phyloP scores from a whole-genome alignment of 37 sponge, comb jelly and placozoan species.

The Geodia barretti region DNA sequence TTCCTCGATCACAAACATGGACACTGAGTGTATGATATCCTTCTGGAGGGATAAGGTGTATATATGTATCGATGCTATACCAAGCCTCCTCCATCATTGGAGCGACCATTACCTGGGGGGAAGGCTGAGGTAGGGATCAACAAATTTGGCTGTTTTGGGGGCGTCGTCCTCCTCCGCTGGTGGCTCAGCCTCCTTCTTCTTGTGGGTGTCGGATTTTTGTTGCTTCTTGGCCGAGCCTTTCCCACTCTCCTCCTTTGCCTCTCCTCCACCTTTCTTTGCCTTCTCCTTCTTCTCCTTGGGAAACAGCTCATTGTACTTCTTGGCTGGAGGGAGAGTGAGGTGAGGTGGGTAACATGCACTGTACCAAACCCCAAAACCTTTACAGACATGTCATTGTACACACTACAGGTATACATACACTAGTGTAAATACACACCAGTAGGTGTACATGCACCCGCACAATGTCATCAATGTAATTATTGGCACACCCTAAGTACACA shows the following conservation, averaged over 20 bases:
- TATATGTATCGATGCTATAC: too few relatives aligned
- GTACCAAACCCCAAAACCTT: background rate
- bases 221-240: constrained; percentile 47
- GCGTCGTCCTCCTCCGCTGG: constrained; percentile 56
- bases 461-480: too few relatives aligned
- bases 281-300: constrained; percentile 78
- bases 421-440: too few relatives aligned
- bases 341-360: background rate
- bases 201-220: constrained; percentile 24
- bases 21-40: too few relatives aligned
- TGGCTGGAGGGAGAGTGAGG: constrained; percentile 43
- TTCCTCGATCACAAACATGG: too few relatives aligned
- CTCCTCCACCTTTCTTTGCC: constrained; percentile 32
- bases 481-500: too few relatives aligned
- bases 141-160: constrained; percentile 56
- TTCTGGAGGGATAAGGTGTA: too few relatives aligned
- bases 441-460: too few relatives aligned
- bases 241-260: constrained; percentile 3
- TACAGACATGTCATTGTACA: background rate
- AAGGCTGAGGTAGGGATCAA: constrained; percentile 81
- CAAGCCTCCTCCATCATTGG: too few relatives aligned
- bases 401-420: too few relatives aligned
- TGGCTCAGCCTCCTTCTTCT: constrained; percentile 51
- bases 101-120: constrained; percentile 57
- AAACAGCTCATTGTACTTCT: constrained; percentile 77